Percentiles rank a stretch among this genome's conserved stretches.
phyloP scores from a whole-genome alignment of 2,888 invertebrate species.

The Coleophora deauratella region DNA sequence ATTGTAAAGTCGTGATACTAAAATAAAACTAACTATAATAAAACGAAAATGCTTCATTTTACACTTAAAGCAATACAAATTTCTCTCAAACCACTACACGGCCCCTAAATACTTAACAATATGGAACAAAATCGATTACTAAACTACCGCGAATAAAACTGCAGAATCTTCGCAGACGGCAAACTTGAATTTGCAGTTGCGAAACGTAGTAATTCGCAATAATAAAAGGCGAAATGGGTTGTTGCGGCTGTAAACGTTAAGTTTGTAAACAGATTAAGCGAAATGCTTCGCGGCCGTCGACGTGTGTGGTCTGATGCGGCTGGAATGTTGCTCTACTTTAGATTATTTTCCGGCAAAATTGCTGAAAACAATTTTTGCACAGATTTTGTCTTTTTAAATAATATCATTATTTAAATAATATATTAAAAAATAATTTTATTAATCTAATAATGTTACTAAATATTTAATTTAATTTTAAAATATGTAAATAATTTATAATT shows the following conservation, averaged over 20 bases:
- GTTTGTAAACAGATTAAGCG: constrained; percentile 17
- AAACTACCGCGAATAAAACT: constrained; percentile 1
- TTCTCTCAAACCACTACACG: constrained; percentile 4
- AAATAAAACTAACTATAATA: constrained; percentile 30
- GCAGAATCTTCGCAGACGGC: constrained; percentile 5
- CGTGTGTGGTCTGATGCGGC: constrained; percentile 26
- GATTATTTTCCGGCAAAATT: background rate
- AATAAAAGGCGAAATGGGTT: background rate
- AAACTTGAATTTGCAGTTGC: constrained; percentile 5
- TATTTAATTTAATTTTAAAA: background rate
- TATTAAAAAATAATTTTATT: background rate
- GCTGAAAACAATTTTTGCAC: background rate
- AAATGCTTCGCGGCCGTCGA: constrained; percentile 21
- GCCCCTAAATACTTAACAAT: background rate
- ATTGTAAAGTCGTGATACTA: constrained; percentile 38
- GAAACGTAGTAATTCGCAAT: background rate
- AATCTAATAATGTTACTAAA: too few relatives aligned
- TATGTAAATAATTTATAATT: background rate
- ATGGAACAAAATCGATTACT: constrained; percentile 3
- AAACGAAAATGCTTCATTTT: constrained; percentile 20
- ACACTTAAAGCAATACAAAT: constrained; percentile 22
- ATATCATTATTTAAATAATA: background rate
- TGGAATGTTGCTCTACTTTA: constrained; percentile 21
- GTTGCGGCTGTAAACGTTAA: constrained; percentile 3
- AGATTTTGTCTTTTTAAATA: background rate